Evolutionary conservation across 2,888 invertebrate genomes (phyloP).

Genomic region (Zygothrica quintamaculata): DNA sequence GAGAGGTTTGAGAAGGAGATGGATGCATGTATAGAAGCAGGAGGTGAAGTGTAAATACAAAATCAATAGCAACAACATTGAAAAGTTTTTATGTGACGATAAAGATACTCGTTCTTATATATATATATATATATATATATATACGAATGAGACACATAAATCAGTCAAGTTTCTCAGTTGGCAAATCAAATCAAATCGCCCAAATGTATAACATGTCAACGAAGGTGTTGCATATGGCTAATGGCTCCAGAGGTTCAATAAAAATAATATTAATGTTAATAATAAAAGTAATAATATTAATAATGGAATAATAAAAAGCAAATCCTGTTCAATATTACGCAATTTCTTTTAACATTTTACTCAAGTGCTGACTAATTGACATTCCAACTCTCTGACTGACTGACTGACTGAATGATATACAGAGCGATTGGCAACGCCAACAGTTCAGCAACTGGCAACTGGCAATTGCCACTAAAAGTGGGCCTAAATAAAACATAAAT

Average conservation of each 20-base stretch:
- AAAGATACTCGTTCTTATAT: conserved; percentile 11
- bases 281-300: neutral
- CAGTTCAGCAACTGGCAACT: conserved; percentile 10
- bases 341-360: conserved; percentile 41
- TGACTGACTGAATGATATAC: neutral
- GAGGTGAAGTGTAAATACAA: neutral
- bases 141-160: conserved; percentile 49
- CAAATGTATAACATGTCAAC: conserved; percentile 41
- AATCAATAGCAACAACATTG: neutral
- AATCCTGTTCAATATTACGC: conserved; percentile 55
- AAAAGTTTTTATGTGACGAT: conserved; percentile 10
- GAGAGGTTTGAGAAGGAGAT: neutral
- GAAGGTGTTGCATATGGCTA: conserved; percentile 72
- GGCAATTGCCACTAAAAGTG: conserved; percentile 15
- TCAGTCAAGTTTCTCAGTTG: conserved; percentile 65
- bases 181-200: conserved; percentile 62
- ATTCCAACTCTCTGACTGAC: neutral
- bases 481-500: conserved; percentile 8
- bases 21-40: conserved; percentile 1
- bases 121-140: too few species aligned
- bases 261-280: neutral
- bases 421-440: conserved; percentile 7
- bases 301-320: too few species aligned
- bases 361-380: conserved; percentile 2
- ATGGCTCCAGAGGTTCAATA: conserved; percentile 43